Evolutionary conservation across 2,888 invertebrate genomes (phyloP), one percentile per base, ranked within the genome.

Genomic region (Diarsia rubi): DNA sequence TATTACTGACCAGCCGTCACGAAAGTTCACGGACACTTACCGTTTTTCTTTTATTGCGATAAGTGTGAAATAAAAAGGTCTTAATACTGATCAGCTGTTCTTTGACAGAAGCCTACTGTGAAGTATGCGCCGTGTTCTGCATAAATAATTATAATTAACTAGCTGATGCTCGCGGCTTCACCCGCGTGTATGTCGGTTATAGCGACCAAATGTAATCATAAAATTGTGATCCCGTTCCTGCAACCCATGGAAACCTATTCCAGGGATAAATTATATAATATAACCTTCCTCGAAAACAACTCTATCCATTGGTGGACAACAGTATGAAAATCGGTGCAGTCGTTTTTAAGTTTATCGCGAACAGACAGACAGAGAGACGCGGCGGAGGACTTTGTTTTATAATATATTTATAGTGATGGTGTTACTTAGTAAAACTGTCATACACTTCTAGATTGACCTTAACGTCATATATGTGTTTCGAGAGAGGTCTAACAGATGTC

Each of bases 1-100:
- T 83, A 83, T 79, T 79, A 83, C 49, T 75, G 60, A 71, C 19
- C 19, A 44, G 21, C 14, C 57, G 11, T 54, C 3, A 9, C 12
- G 4, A 81, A 81, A 83, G 81, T 81, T 81, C 80, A 79, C 3
- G 79, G 75, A 14, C 54, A 11, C 2, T 19, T 37, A 12, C 11
- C 6, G 14, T 49, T 59, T 27, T 59, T 69, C 4, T 68, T 62
- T 67, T 71, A 68, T 54, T 64, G 59, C 69, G 57, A 59, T 75
- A 69, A 31, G 79, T 68, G 49, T 65, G 31, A 44, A 71, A 82
- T 62, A 80, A 79, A 75, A 81, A 64, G 63, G 52, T 42, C 68
- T 24, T 60, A 47, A 47, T 24, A 21, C 27, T 8, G 3, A 60
- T 70, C 81, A 82, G 72, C 82, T 84, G 82, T 67, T 45, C 47